Conservation (phyloP, 2,797 vertebrate genomes). For the Apogon hyalosoma region DNA sequence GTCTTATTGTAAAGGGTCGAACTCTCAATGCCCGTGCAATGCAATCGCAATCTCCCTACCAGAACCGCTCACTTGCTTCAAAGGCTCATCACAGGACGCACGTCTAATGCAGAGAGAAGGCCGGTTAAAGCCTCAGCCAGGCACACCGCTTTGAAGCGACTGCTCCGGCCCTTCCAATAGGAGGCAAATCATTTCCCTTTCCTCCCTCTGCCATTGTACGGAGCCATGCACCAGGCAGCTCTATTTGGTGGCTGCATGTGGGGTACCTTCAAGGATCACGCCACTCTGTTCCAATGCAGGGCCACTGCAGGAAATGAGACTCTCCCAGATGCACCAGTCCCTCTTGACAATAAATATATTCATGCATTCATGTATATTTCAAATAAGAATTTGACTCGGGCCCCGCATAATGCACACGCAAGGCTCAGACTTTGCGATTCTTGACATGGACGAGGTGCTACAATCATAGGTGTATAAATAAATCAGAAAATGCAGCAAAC, state of each 20-base stretch:
- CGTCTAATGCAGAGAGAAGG: conserved; percentile 80
- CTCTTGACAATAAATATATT: conserved; percentile 71
- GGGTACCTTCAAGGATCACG: conserved; percentile 72
- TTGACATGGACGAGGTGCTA: conserved; percentile 66
- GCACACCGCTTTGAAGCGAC: conserved; percentile 76
- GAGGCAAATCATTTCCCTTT: conserved; percentile 77
- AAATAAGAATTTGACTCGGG: conserved; percentile 61
- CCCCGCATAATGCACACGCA: conserved; percentile 65
- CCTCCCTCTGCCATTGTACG: conserved; percentile 62
- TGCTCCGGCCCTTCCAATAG: conserved; percentile 57
- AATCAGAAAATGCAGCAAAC: conserved; percentile 74
- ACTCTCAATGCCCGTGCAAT: conserved; percentile 56
- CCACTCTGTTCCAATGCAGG: conserved; percentile 70
- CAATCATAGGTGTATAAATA: conserved; percentile 78
- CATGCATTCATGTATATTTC: conserved; percentile 78
- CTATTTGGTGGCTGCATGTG: conserved; percentile 62
- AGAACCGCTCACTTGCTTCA: conserved; percentile 74
- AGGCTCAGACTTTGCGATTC: conserved; percentile 46
- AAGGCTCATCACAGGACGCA: conserved; percentile 80
- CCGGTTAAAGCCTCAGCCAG: conserved; percentile 74
- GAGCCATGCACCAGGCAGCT: conserved; percentile 57
- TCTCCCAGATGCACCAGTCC: conserved; percentile 49
- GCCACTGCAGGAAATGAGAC: conserved; percentile 70
- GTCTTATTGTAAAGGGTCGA: conserved; percentile 6
- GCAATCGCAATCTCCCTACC: conserved; percentile 63